A percentile compares a stretch with the other conserved stretches of the same genome.
phyloP scores from a whole-genome alignment of 1,140 invertebrate genomes.

The Mercenaria mercenaria region DNA sequence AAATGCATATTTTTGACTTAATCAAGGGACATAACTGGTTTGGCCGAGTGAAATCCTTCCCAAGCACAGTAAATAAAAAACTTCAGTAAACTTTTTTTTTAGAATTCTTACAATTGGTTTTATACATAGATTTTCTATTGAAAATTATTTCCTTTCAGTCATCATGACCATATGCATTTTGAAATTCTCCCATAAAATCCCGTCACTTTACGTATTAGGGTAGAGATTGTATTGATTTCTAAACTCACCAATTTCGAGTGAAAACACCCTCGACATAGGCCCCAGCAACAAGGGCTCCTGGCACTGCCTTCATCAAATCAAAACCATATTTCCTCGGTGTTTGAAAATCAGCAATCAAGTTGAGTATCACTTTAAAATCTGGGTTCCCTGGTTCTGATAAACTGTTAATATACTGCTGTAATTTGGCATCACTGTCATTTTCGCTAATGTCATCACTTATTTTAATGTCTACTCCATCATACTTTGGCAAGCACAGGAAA shows the following conservation, averaged over 20 bases:
- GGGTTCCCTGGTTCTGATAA: not conserved
- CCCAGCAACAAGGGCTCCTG: not conserved
- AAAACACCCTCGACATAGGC: not conserved
- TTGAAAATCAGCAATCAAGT: not conserved
- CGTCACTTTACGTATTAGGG: no score
- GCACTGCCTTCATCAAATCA: not conserved
- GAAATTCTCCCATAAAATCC: no score
- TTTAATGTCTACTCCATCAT: conserved; percentile 66
- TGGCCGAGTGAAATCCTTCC: no score
- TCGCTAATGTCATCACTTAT: conserved; percentile 63
- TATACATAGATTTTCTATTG: no score
- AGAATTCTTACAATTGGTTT: no score
- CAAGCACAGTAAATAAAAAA: no score
- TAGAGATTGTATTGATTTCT: no score
- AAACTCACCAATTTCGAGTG: not conserved
- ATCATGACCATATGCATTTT: no score
- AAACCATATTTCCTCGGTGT: not conserved
- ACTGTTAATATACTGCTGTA: not conserved
- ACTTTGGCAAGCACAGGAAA: conserved; percentile 65
- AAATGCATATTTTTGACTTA: no score
- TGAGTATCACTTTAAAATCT: not conserved
- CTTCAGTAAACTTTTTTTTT: no score
- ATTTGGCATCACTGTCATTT: not conserved
- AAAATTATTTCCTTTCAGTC: no score
- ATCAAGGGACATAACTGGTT: no score